A percentile compares a stretch with the other conserved stretches of the same genome.
Conservation (phyloP, 2,797 vertebrate genomes). For the Ptychadena robeensis region DNA sequence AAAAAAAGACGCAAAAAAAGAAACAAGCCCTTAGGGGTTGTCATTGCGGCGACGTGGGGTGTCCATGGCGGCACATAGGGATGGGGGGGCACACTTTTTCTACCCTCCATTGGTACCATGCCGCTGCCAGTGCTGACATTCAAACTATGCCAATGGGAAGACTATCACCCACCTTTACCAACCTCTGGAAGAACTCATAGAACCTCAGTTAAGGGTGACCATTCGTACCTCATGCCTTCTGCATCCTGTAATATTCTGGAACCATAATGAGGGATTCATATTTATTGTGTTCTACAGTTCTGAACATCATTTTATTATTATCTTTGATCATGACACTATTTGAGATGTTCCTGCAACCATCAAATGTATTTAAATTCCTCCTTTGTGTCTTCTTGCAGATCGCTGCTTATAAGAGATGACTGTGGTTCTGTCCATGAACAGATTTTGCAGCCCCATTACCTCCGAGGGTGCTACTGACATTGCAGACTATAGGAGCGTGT, state of each 20-base stretch:
- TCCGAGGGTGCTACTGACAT: slow-evolving; percentile 83
- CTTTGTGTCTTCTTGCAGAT: slow-evolving; percentile 64
- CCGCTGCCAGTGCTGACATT: no score
- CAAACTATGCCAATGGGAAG: no score
- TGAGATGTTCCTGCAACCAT: no score
- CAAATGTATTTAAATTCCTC: not conserved
- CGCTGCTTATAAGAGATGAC: slow-evolving; percentile 84
- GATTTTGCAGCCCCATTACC: slow-evolving; percentile 85
- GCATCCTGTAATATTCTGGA: not conserved
- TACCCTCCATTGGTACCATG: no score
- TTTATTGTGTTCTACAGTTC: not conserved
- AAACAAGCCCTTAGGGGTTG: no score
- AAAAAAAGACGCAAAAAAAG: no score
- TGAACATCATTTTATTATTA: not conserved
- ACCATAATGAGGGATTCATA: not conserved
- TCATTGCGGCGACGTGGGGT: no score
- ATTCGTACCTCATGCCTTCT: not conserved
- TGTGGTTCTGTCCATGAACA: slow-evolving; percentile 95
- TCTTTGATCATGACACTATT: not conserved
- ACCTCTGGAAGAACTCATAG: no score
- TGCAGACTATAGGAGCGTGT: slow-evolving; percentile 82
- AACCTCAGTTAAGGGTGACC: no score
- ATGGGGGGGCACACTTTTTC: no score
- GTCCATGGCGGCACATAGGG: no score
- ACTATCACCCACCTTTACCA: no score